phyloP scores from a whole-genome alignment of 1,140 invertebrate genomes.

The Zaprionus taronus region DNA sequence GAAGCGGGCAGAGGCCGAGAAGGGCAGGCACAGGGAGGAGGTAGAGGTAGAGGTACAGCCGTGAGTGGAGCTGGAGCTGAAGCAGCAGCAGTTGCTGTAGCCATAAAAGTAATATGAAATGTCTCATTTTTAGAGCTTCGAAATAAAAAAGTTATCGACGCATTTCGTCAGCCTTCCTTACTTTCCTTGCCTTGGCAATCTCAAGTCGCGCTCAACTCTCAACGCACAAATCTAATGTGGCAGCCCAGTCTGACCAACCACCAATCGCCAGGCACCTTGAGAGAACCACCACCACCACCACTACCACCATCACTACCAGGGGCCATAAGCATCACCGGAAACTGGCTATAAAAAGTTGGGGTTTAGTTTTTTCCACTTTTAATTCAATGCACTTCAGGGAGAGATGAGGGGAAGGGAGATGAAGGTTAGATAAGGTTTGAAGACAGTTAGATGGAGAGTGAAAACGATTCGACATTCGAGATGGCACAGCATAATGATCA shows the following conservation, averaged over 20 bases:
- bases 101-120: slow-evolving; percentile 82
- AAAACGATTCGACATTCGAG: background rate
- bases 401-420: background rate
- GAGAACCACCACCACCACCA: background rate
- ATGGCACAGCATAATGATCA: background rate
- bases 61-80: background rate
- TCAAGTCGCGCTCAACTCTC: slow-evolving; percentile 15
- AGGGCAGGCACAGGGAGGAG: background rate
- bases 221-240: slow-evolving; percentile 7
- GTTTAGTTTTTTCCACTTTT: slow-evolving; percentile 12
- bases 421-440: background rate
- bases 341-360: slow-evolving; percentile 1
- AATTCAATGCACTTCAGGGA: background rate
- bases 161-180: slow-evolving; percentile 59
- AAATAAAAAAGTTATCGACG: slow-evolving; percentile 81
- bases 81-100: slow-evolving; percentile 66
- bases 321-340: background rate
- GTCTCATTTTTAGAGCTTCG: slow-evolving; percentile 82
- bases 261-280: background rate
- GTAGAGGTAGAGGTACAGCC: background rate
- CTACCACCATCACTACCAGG: background rate
- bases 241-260: background rate
- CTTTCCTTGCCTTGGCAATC: slow-evolving; percentile 18
- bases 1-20: slow-evolving; percentile 22
- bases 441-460: background rate